phyloP scores from a whole-genome alignment of 35 echinoderm and acorn worm genomes.

The Ophioderma brevispina region DNA sequence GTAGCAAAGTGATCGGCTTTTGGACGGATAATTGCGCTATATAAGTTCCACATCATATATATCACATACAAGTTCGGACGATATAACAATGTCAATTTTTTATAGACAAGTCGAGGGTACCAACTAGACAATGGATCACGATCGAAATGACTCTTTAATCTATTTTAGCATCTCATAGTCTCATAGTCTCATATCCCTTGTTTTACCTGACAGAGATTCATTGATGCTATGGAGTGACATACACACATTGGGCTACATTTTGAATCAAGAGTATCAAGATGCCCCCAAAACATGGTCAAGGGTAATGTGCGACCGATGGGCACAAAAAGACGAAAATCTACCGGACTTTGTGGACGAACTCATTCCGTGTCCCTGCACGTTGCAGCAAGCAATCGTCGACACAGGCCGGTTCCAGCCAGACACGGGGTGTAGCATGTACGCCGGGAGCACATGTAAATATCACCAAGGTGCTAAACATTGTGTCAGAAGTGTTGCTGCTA shows the following conservation, averaged over 20 bases:
- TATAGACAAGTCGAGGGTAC: no score
- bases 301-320: conserved; percentile 51
- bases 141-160: no score
- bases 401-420: conserved; percentile 64
- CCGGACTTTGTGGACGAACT: conserved; percentile 39
- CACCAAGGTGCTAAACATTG: conserved; percentile 52
- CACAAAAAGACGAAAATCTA: conserved; percentile 7
- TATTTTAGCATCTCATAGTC: no score
- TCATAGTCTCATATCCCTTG: no score
- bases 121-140: no score
- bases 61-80: no score
- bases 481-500: conserved; percentile 57
- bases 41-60: no score
- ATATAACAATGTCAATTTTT: no score
- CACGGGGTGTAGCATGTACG: conserved; percentile 52
- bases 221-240: conserved; percentile 72
- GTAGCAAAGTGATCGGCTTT: no score
- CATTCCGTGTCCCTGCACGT: conserved; percentile 63
- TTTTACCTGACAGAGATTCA: conserved; percentile 21
- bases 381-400: conserved; percentile 61
- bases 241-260: conserved; percentile 63
- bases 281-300: conserved; percentile 42
- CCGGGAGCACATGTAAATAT: conserved; percentile 32
- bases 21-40: no score
- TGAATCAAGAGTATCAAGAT: conserved; percentile 67